Evolutionary conservation across 2,797 vertebrate genomes (phyloP).

Genomic region (Malurus splendens): DNA sequence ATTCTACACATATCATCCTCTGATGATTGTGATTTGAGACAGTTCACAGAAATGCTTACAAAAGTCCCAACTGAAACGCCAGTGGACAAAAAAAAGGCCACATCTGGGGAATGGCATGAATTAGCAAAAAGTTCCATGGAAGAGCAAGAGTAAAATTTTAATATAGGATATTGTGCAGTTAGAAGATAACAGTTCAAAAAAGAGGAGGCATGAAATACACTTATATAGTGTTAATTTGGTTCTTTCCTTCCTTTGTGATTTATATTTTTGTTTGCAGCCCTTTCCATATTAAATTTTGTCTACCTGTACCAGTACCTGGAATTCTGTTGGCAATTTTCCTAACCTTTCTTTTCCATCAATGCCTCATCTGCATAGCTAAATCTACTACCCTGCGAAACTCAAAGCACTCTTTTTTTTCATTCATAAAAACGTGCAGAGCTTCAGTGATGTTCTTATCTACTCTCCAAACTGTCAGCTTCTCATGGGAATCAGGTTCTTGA

Average conservation of each 20-base stretch:
- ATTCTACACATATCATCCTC: not conserved
- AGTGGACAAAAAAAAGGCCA: not conserved
- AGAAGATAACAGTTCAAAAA: not conserved
- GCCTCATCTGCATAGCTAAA: not conserved
- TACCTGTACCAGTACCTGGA: not conserved
- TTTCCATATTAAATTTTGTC: not conserved
- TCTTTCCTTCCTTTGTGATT: not conserved
- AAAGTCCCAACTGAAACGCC: not conserved
- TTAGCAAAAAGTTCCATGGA: not conserved
- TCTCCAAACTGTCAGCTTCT: not conserved
- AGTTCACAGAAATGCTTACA: not conserved
- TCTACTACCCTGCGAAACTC: not conserved
- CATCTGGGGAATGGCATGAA: not conserved
- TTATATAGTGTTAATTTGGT: not conserved
- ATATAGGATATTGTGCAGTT: not conserved
- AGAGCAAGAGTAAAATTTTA: not conserved
- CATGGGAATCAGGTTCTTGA: not conserved
- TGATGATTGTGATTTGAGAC: not conserved
- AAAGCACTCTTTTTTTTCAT: not conserved
- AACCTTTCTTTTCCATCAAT: not conserved
- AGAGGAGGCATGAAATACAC: not conserved
- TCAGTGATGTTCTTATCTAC: not conserved
- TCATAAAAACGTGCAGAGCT: not conserved
- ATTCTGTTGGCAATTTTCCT: not conserved
- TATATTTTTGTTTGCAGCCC: not conserved